A percentile compares a stretch with the other conserved stretches of the same genome.
phyloP scores from a whole-genome alignment of 2,888 invertebrate species.

The Hofmannophila pseudospretella region DNA sequence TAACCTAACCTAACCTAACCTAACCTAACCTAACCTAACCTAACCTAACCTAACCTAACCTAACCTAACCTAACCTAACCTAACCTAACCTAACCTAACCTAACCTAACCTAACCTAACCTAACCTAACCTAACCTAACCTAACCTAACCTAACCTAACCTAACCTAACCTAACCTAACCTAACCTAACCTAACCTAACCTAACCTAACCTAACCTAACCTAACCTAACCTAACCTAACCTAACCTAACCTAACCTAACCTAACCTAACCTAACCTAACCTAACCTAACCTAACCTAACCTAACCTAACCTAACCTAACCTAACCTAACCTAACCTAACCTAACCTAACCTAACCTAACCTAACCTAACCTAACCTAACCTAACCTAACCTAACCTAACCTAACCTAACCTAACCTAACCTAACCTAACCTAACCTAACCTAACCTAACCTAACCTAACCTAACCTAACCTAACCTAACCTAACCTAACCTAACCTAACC shows the following conservation, averaged over 20 bases:
- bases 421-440: constrained; percentile 12
- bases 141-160: constrained; percentile 18
- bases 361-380: constrained; percentile 12
- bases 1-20: constrained; percentile 14
- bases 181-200: constrained; percentile 11
- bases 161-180: constrained; percentile 15
- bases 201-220: constrained; percentile 13
- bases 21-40: constrained; percentile 15
- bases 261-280: constrained; percentile 2
- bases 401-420: constrained; percentile 12
- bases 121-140: constrained; percentile 14
- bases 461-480: constrained; percentile 17
- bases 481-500: constrained; percentile 17
- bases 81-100: constrained; percentile 12
- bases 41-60: constrained; percentile 15
- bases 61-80: constrained; percentile 12
- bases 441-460: constrained; percentile 13
- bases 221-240: constrained; percentile 15
- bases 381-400: constrained; percentile 12
- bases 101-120: constrained; percentile 11
- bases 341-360: constrained; percentile 12
- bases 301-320: constrained; percentile 13
- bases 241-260: constrained; percentile 14
- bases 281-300: constrained; percentile 12
- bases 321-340: constrained; percentile 13